phyloP scores from a whole-genome alignment of 2,888 invertebrate species.

The Cyclophora albipunctata region DNA sequence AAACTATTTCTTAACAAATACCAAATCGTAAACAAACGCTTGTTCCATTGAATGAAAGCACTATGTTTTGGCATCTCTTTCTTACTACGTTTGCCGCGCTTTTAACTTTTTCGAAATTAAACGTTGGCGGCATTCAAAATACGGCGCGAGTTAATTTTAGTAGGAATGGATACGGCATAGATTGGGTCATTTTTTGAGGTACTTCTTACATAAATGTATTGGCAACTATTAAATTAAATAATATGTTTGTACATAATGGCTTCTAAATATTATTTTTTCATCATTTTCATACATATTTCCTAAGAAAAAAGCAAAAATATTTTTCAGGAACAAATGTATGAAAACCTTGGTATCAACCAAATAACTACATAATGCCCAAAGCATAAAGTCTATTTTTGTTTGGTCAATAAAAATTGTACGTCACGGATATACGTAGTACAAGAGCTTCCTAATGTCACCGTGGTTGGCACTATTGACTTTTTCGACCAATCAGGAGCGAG shows the following conservation, averaged over 20 bases:
- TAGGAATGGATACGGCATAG: conserved; percentile 58
- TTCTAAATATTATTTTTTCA: conserved; percentile 27
- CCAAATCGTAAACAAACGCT: conserved; percentile 70
- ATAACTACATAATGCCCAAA: conserved; percentile 9
- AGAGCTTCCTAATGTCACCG: conserved; percentile 34
- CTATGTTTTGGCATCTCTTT: conserved; percentile 73
- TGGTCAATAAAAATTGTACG: conserved; percentile 24
- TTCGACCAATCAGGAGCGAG: conserved; percentile 51
- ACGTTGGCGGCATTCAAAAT: conserved; percentile 73
- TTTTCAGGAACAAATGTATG: conserved; percentile 63
- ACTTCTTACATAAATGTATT: conserved; percentile 57
- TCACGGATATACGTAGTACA: conserved; percentile 73
- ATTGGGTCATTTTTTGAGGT: conserved; percentile 67
- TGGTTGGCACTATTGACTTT: conserved; percentile 52
- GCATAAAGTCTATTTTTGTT: conserved; percentile 29
- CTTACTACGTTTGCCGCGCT: conserved; percentile 69
- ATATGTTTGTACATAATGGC: conserved; percentile 20
- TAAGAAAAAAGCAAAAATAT: conserved; percentile 42
- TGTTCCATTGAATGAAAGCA: conserved; percentile 50
- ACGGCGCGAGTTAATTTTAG: conserved; percentile 67
- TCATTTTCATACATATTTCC: conserved; percentile 36
- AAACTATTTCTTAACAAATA: conserved; percentile 64
- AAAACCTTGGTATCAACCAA: conserved; percentile 21
- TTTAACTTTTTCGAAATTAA: conserved; percentile 61
- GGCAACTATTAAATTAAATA: conserved; percentile 39